phyloP scores from a whole-genome alignment of 1,140 invertebrate genomes.

The Halictus rubicundus region DNA sequence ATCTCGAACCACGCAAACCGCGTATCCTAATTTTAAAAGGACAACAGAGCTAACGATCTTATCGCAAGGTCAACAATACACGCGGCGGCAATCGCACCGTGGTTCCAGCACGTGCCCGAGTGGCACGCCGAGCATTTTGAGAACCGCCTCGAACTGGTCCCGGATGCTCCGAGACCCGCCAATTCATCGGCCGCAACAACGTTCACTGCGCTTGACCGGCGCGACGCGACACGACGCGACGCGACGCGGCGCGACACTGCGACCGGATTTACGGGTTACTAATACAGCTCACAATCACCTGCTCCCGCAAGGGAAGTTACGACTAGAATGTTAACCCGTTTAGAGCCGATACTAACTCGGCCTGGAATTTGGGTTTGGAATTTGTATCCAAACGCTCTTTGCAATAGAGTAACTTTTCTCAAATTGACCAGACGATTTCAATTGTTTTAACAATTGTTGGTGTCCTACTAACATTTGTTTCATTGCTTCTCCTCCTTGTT shows the following conservation, averaged over 20 bases:
- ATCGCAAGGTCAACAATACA: slow-evolving; percentile 35
- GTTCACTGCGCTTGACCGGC: not conserved
- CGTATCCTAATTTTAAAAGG: slow-evolving; percentile 23
- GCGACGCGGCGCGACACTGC: not conserved
- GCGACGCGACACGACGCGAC: not conserved
- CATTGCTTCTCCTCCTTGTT: too few species aligned
- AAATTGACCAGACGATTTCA: too few species aligned
- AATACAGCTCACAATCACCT: not conserved
- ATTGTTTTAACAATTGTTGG: too few species aligned
- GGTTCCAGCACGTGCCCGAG: slow-evolving; percentile 36
- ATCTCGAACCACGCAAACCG: not conserved
- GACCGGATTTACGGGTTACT: not conserved
- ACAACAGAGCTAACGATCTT: slow-evolving; percentile 33
- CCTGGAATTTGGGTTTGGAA: too few species aligned
- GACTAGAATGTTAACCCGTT: too few species aligned
- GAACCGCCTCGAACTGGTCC: slow-evolving; percentile 4
- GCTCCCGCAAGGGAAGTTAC: not conserved
- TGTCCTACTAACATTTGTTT: too few species aligned
- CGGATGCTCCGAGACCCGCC: not conserved
- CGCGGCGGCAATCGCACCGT: not conserved
- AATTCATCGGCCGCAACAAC: not conserved
- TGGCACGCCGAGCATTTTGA: slow-evolving; percentile 12
- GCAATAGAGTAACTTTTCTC: too few species aligned
- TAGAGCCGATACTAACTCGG: too few species aligned
- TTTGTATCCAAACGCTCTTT: too few species aligned